Evolutionary conservation across 2,888 invertebrate species (phyloP).

Genomic region (Drosophila colorata): DNA sequence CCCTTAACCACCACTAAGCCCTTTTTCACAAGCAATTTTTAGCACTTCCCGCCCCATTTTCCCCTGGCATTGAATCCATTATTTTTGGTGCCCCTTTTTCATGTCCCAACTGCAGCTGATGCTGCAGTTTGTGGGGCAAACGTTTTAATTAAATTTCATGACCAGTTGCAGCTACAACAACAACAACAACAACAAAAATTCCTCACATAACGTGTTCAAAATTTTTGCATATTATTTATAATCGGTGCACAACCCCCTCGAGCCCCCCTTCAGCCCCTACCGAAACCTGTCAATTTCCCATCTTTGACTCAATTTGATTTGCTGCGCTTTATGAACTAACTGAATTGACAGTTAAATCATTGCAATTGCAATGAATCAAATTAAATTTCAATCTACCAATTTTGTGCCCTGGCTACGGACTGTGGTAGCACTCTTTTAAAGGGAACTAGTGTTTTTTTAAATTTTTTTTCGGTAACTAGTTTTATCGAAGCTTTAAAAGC

Average conservation of each 20-base stretch:
- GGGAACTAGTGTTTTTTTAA: no score
- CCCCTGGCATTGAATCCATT: neutral
- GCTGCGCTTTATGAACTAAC: constrained; percentile 11
- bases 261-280: no score
- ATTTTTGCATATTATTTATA: constrained; percentile 54
- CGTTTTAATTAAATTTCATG: constrained; percentile 74
- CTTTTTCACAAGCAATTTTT: neutral
- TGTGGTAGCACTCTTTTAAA: no score
- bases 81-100: no score
- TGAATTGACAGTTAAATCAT: constrained; percentile 30
- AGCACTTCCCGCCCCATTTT: constrained; percentile 1
- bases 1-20: neutral
- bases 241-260: constrained; percentile 3
- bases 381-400: constrained; percentile 6
- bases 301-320: constrained; percentile 1
- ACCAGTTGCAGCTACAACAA: constrained; percentile 39
- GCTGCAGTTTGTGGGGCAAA: constrained; percentile 24
- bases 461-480: no score
- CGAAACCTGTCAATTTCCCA: neutral
- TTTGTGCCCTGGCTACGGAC: no score
- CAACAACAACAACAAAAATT: constrained; percentile 18
- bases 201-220: constrained; percentile 7
- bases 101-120: constrained; percentile 9
- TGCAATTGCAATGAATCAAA: neutral
- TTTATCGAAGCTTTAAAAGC: no score